Percentiles rank a stretch among this genome's conserved stretches.
Conservation (phyloP, 2,888 invertebrate genomes). For the Ischnura elegans region DNA sequence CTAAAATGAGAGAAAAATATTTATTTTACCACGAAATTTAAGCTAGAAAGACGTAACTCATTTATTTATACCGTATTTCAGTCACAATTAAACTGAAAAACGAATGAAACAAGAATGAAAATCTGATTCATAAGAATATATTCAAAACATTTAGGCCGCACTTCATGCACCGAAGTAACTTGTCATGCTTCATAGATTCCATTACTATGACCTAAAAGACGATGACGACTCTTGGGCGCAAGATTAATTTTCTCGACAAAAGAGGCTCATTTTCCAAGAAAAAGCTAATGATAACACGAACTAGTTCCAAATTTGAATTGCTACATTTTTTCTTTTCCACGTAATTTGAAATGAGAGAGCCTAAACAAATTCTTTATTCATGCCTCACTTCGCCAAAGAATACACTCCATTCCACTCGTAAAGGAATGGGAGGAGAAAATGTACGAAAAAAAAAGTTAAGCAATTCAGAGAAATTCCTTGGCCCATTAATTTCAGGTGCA, state of each 20-base stretch:
- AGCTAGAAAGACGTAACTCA: no score
- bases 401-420: neutral
- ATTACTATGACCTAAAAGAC: no score
- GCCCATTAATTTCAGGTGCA: conserved; percentile 52
- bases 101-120: no score
- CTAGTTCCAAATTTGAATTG: neutral
- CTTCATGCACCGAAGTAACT: no score
- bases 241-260: neutral
- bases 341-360: neutral
- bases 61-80: no score
- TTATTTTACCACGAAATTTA: no score
- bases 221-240: neutral
- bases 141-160: no score
- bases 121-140: no score
- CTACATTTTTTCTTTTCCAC: neutral
- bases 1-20: no score
- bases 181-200: no score
- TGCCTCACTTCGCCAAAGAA: neutral
- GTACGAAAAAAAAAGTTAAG: conserved; percentile 1
- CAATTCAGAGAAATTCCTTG: conserved; percentile 53
- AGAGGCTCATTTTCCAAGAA: neutral
- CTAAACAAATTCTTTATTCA: neutral
- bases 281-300: neutral
- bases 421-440: neutral
- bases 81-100: no score